Base-by-base conservation (phyloP, 2,113 vertebrate genomes). In the Esox niger region DNA sequence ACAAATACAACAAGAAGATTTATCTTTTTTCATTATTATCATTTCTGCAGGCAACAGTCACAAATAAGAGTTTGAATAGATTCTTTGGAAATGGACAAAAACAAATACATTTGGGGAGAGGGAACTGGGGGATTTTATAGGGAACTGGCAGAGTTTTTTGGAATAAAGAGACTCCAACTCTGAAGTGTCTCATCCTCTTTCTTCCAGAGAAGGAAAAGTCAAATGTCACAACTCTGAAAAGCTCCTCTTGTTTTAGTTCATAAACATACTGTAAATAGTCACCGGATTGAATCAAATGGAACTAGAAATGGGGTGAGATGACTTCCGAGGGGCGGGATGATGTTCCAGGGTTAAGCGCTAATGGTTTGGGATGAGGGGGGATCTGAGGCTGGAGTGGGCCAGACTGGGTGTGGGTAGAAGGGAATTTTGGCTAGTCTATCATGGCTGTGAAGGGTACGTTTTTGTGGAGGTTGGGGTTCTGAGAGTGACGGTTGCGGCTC, bases 391-490 rank as follows among this genome's bases (percentile, higher is more conserved):
- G 21, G 47, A 55, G 38, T 2, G 11, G 60, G 33, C 52, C 69
- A 75, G 59, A 57, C 20, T 27, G 63, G 68, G 74, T n/a, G n/a
- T n/a, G 76, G 72, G 75, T 70, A 78, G 79, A 0, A 73, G 77
- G 79, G 78, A 79, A 77, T 67, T n/a, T 70, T 79, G 46, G 61
- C 66, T 80, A 93, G 81, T 92, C 90, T 76, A 95, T 90, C 89
- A 97, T 88, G 56, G 93, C 89, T 75, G 93, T 82, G 74, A 96
- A 97, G 87, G 96, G 96, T 87, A 95, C 91, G 91, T 30, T 96
- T 93, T 98, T 98, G 93, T 99, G 97, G 82, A 99, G 93, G 82
- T 99, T 99, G 38, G 97, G 97, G 91, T 99, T 99, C 92, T 99
- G 97, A 87, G 97, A 98, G 88, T 99, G 97, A 88, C 97, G 91